These are phyloP conservation scores for Microchirus variegatus DNA, from an alignment of 2,797 vertebrate genomes.

Conservation along the genomic window DNA sequence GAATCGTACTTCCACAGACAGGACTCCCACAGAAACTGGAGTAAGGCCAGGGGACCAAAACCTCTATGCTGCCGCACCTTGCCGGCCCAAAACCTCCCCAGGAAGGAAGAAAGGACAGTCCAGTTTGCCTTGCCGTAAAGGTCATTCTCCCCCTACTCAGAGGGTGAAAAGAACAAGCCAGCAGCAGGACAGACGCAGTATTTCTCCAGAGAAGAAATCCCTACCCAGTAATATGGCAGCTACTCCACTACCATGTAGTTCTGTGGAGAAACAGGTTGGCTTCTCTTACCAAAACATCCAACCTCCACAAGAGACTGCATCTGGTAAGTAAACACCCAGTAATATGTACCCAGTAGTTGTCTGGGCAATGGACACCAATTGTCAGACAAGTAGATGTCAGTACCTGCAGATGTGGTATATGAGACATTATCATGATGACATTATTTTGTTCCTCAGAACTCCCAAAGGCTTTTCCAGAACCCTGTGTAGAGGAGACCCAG, in stretches of 20 bases:
- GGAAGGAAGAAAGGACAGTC: conserved; percentile 37
- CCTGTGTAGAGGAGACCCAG: conserved; percentile 78
- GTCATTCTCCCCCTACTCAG: conserved; percentile 33
- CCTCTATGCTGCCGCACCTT: conserved; percentile 7
- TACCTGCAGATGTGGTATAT: neutral
- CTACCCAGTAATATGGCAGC: conserved; percentile 24
- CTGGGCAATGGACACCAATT: neutral
- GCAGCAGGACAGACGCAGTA: conserved; percentile 31
- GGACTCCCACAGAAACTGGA: conserved; percentile 19
- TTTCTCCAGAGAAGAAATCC: conserved; percentile 20
- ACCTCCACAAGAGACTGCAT: conserved; percentile 27
- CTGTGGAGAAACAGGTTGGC: conserved; percentile 67
- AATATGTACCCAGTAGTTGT: neutral
- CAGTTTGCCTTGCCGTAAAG: conserved; percentile 27
- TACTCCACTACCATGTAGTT: conserved; percentile 8
- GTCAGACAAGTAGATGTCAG: neutral
- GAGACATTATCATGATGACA: conserved; percentile 1
- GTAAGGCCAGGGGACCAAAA: conserved; percentile 31
- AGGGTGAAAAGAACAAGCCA: conserved; percentile 31
- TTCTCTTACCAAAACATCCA: conserved; percentile 54
- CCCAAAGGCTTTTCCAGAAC: conserved; percentile 59
- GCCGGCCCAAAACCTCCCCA: conserved; percentile 37
- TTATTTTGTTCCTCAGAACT: conserved; percentile 36
- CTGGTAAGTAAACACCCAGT: conserved; percentile 74
- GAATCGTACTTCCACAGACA: conserved; percentile 15